These are phyloP conservation scores for Aquatica leii DNA, from an alignment of 2,888 invertebrate species.

Conservation along the genomic window DNA sequence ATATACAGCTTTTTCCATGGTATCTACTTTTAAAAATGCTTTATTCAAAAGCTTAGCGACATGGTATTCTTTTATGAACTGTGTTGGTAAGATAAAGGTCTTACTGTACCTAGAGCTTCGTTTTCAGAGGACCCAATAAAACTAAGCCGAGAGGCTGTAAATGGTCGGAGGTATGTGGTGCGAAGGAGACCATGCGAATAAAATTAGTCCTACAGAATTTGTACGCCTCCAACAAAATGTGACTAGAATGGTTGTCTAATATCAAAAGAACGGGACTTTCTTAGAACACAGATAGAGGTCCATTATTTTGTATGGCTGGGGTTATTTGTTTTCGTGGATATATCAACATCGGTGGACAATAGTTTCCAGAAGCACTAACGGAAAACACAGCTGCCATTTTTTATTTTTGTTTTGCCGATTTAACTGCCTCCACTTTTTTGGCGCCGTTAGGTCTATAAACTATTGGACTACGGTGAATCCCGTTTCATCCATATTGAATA, in stretches of 20 bases:
- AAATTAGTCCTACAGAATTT: constrained; percentile 26
- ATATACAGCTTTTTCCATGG: too few relatives aligned
- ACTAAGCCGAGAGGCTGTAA: constrained; percentile 5
- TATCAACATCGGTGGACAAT: constrained; percentile 15
- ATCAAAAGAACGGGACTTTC: constrained; percentile 14
- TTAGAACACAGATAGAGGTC: constrained; percentile 20
- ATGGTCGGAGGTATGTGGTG: constrained; percentile 36
- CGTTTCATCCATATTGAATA: constrained; percentile 2
- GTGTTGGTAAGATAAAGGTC: too few relatives aligned
- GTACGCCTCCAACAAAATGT: constrained; percentile 16
- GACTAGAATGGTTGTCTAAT: constrained; percentile 17
- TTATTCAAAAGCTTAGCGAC: background rate
- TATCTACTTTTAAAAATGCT: background rate
- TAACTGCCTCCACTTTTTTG: constrained; percentile 1
- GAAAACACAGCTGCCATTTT: constrained; percentile 18
- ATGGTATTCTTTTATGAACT: background rate
- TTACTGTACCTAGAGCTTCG: too few relatives aligned
- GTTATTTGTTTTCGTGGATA: constrained; percentile 17
- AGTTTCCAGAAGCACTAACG: constrained; percentile 15
- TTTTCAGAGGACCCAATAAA: too few relatives aligned
- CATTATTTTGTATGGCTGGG: constrained; percentile 22
- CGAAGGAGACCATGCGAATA: constrained; percentile 39
- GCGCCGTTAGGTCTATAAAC: background rate
- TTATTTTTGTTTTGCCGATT: constrained; percentile 4
- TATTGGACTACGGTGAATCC: constrained; percentile 7